Percentiles rank a stretch among this genome's conserved stretches.
These are phyloP conservation scores for Cryptotis parvus DNA, from an alignment of 2,113 vertebrate species.

Conservation along the genomic window DNA sequence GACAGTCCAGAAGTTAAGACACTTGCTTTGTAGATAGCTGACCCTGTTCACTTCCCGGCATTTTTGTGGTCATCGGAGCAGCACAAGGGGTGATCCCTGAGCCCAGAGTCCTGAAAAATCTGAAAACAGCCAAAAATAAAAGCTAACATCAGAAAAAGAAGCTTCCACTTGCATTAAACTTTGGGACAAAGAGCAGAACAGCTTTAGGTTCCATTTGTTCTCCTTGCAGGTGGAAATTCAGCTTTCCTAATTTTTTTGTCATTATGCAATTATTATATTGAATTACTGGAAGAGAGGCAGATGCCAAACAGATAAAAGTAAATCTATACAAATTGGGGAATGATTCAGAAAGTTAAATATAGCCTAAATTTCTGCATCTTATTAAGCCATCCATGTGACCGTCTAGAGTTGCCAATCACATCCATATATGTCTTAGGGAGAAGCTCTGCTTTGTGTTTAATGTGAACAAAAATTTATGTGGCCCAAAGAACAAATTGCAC, in stretches of 20 bases:
- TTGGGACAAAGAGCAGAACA: not conserved
- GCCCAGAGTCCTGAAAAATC: no score
- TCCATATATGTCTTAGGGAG: slow-evolving; percentile 11
- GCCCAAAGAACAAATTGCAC: slow-evolving; percentile 26
- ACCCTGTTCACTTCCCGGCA: no score
- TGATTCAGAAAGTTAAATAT: not conserved
- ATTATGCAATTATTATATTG: not conserved
- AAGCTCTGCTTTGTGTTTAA: slow-evolving; percentile 21
- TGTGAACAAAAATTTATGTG: slow-evolving; percentile 18
- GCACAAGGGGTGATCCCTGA: no score
- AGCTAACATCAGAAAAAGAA: no score
- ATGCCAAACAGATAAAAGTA: not conserved
- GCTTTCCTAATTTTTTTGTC: slow-evolving; percentile 6
- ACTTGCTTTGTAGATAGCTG: no score
- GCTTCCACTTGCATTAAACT: not conserved
- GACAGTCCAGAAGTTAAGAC: no score
- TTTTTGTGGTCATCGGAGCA: no score
- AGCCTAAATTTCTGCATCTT: not conserved
- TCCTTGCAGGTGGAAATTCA: not conserved
- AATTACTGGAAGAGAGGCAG: not conserved
- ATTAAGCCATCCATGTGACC: slow-evolving; percentile 13
- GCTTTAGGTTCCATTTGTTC: slow-evolving; percentile 19
- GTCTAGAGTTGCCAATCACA: not conserved
- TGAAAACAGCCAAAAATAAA: no score
- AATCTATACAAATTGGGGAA: not conserved